Evolutionary conservation across 2,113 vertebrate species (phyloP).

Genomic region (Aviceda subcristata): DNA sequence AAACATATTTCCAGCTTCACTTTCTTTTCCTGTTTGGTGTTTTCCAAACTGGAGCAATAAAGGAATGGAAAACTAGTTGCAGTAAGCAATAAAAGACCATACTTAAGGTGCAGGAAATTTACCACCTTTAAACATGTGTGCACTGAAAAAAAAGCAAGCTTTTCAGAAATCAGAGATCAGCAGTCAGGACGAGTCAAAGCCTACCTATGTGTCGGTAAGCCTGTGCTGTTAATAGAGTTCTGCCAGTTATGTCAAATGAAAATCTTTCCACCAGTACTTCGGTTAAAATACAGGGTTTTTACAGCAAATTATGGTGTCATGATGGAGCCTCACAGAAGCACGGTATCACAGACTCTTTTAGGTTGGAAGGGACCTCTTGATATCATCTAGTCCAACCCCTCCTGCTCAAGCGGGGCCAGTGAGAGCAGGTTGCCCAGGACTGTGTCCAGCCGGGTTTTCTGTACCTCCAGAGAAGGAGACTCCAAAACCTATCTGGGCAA

Average conservation of each 20-base stretch:
- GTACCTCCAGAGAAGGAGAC: not conserved
- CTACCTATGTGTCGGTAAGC: not conserved
- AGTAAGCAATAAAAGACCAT: not conserved
- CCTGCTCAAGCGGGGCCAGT: not conserved
- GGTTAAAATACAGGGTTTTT: not conserved
- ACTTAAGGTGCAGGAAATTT: not conserved
- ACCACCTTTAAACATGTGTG: not conserved
- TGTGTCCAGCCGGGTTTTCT: not conserved
- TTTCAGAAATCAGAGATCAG: not conserved
- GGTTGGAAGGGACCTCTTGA: not conserved
- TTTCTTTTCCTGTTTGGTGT: not conserved
- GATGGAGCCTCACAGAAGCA: not conserved
- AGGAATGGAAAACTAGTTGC: not conserved
- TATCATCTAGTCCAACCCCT: not conserved
- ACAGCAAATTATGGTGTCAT: not conserved
- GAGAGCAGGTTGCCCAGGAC: not conserved
- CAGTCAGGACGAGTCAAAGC: not conserved
- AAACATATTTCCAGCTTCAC: not conserved
- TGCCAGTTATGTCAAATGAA: not conserved
- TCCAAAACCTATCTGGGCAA: not conserved
- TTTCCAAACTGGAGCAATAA: not conserved
- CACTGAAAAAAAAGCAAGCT: not conserved
- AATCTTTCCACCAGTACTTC: not conserved
- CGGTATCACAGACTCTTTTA: not conserved
- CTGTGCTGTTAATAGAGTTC: not conserved